Conservation (phyloP, 2,113 vertebrate genomes). For the Recurvirostra avosetta region DNA sequence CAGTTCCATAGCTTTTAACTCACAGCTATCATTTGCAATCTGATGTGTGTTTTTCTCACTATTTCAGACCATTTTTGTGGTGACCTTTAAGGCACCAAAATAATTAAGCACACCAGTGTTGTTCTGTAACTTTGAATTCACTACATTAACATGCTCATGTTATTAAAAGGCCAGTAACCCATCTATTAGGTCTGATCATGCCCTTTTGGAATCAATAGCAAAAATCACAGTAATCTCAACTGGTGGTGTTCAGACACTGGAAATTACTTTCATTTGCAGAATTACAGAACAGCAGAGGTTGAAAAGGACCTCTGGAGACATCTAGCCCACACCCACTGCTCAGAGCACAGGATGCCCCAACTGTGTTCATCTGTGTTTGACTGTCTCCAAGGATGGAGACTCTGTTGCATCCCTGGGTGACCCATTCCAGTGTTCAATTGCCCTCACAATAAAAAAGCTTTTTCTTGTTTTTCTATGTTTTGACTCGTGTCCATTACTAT, state of each 20-base stretch:
- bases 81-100: conserved; percentile 29
- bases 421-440: neutral
- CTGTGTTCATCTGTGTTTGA: neutral
- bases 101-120: neutral
- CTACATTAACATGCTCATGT: neutral
- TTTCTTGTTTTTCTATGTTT: neutral
- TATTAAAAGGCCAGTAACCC: neutral
- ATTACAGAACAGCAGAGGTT: neutral
- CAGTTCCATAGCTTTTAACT: neutral
- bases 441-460: neutral
- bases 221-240: neutral
- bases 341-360: neutral
- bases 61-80: neutral
- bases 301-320: neutral
- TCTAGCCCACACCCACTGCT: neutral
- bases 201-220: neutral
- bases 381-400: neutral
- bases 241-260: neutral
- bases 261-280: neutral
- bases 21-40: neutral
- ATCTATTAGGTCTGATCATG: neutral
- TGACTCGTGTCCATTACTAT: neutral
- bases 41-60: neutral
- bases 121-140: neutral
- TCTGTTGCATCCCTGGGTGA: neutral